Conservation (phyloP, 2,113 vertebrate species). For the Sceloporus tristichus region DNA sequence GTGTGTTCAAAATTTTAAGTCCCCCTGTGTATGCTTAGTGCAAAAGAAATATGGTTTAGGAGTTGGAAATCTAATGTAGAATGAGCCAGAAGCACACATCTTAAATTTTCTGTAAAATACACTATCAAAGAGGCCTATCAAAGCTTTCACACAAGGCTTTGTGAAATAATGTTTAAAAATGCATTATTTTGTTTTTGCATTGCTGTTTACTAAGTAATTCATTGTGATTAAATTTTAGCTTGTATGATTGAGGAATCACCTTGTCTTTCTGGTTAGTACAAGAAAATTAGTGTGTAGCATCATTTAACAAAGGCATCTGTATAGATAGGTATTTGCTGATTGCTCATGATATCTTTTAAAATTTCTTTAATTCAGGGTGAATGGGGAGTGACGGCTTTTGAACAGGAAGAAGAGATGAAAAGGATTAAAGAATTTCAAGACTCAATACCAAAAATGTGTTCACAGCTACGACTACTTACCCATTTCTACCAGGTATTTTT, state of each 20-base stretch:
- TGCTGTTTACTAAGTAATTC: neutral
- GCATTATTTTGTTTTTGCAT: neutral
- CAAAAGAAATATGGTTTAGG: neutral
- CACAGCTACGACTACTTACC: conserved; percentile 92
- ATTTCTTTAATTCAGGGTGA: conserved; percentile 81
- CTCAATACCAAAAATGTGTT: conserved; percentile 94
- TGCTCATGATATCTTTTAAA: neutral
- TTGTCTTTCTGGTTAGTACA: neutral
- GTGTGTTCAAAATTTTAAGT: neutral
- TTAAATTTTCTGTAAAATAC: neutral
- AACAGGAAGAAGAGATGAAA: conserved; percentile 89
- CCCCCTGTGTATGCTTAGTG: neutral
- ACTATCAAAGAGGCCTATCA: too few species aligned
- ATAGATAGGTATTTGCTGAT: neutral
- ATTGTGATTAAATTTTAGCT: neutral
- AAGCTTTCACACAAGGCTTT: neutral
- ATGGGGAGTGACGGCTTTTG: conserved; percentile 92
- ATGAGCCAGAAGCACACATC: neutral
- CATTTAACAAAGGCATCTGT: neutral
- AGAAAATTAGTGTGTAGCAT: conserved; percentile 10
- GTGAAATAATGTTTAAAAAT: neutral
- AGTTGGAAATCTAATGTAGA: neutral
- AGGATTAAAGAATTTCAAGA: conserved; percentile 90
- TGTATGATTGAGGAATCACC: neutral
- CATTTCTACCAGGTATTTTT: conserved; percentile 95